Evolutionary conservation across 2,888 invertebrate genomes (phyloP).

Genomic region (Biston stratarius): DNA sequence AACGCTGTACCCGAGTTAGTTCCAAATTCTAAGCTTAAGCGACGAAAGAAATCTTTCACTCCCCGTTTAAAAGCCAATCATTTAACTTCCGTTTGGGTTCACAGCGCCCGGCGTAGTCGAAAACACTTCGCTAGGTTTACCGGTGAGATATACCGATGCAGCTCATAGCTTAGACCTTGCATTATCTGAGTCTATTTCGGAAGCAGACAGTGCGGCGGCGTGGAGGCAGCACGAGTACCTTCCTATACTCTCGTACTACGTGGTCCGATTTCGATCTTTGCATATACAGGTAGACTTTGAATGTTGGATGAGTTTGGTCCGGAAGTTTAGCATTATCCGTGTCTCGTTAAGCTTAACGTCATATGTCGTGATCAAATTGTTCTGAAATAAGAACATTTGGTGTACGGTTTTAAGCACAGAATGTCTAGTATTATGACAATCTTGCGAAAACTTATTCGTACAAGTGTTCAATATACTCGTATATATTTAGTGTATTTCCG

Average conservation of each 20-base stretch:
- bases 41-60: slow-evolving; percentile 8
- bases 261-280: slow-evolving; percentile 63
- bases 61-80: slow-evolving; percentile 23
- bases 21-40: slow-evolving; percentile 3
- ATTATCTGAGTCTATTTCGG: slow-evolving; percentile 66
- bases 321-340: neutral
- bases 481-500: too few species aligned
- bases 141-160: slow-evolving; percentile 2
- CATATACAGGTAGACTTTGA: slow-evolving; percentile 34
- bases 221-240: slow-evolving; percentile 18
- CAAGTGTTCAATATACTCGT: too few species aligned
- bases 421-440: too few species aligned
- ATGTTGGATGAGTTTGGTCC: slow-evolving; percentile 15
- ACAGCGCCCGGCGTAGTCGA: slow-evolving; percentile 11
- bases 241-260: slow-evolving; percentile 51
- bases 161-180: slow-evolving; percentile 55
- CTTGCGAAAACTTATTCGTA: too few species aligned
- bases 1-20: slow-evolving; percentile 8
- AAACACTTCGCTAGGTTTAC: slow-evolving; percentile 11
- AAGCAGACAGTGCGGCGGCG: slow-evolving; percentile 50
- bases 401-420: too few species aligned
- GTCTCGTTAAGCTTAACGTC: neutral
- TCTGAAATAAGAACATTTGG: too few species aligned
- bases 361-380: too few species aligned
- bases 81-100: slow-evolving; percentile 23